Evolutionary conservation across 2,888 invertebrate genomes (phyloP).

Genomic region (Elmis aenea): DNA sequence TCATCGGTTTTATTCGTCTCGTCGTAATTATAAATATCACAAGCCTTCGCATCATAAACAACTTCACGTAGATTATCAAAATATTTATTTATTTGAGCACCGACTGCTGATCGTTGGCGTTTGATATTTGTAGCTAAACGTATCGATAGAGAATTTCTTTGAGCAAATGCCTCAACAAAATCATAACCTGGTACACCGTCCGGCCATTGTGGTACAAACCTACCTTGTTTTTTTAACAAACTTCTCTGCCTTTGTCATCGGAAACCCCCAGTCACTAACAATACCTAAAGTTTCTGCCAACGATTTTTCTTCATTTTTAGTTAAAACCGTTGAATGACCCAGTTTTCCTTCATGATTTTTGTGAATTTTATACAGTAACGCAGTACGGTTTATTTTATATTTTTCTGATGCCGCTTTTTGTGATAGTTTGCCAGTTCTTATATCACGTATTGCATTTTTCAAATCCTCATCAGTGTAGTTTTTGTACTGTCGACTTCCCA

Average conservation of each 20-base stretch:
- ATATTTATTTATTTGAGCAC: conserved; percentile 6
- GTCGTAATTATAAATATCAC: conserved; percentile 33
- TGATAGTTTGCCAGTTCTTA: neutral
- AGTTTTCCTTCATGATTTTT: conserved; percentile 1
- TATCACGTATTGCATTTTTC: neutral
- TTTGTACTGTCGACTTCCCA: neutral
- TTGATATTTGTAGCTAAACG: conserved; percentile 7
- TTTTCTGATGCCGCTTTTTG: conserved; percentile 2
- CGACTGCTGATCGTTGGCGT: conserved; percentile 4
- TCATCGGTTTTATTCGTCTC: conserved; percentile 36
- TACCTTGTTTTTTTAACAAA: conserved; percentile 6
- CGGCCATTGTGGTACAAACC: conserved; percentile 2
- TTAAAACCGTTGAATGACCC: conserved; percentile 4
- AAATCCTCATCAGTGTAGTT: conserved; percentile 11
- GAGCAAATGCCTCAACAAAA: conserved; percentile 7
- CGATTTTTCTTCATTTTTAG: conserved; percentile 2
- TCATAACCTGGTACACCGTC: conserved; percentile 6
- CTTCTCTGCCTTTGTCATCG: conserved; percentile 2
- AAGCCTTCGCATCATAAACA: conserved; percentile 1
- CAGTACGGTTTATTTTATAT: conserved; percentile 9
- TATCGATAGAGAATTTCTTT: conserved; percentile 2
- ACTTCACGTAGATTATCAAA: conserved; percentile 4
- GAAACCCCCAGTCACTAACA: conserved; percentile 7
- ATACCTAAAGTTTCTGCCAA: conserved; percentile 4
- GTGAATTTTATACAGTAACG: conserved; percentile 7